Evolutionary conservation across 2,113 vertebrate genomes (phyloP).

Genomic region (Gadus macrocephalus): DNA sequence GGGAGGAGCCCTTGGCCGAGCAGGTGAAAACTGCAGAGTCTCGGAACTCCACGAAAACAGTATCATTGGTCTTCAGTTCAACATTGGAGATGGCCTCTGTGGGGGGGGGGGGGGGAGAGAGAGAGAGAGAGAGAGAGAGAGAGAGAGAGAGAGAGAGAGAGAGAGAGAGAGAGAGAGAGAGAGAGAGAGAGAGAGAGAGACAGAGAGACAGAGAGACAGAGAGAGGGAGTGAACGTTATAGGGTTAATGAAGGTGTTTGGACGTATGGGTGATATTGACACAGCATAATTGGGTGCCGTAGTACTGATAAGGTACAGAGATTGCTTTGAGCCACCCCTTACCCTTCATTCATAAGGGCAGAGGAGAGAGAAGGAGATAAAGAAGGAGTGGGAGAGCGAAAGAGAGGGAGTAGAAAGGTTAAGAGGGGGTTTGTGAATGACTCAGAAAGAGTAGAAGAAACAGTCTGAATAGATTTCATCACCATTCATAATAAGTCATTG

Average conservation of each 20-base stretch:
- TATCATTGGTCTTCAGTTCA: background rate
- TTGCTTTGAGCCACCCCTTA: no score
- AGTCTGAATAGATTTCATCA: no score
- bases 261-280: background rate
- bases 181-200: background rate
- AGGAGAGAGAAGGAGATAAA: background rate
- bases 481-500: no score
- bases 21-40: slow-evolving; percentile 25
- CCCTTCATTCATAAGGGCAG: background rate
- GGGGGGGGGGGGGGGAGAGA: background rate
- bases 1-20: slow-evolving; percentile 40
- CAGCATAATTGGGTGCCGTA: background rate
- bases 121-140: background rate
- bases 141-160: no score
- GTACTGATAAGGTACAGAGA: background rate
- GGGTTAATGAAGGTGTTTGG: background rate
- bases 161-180: no score
- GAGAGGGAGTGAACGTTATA: background rate
- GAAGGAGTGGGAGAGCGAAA: background rate
- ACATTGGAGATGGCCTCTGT: slow-evolving; percentile 20
- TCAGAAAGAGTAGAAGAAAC: no score
- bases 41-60: slow-evolving; percentile 28
- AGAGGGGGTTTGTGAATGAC: no score
- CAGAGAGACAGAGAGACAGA: background rate
- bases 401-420: no score